Conservation (phyloP, 2,888 invertebrate species). For the Agriopis leucophaearia region DNA sequence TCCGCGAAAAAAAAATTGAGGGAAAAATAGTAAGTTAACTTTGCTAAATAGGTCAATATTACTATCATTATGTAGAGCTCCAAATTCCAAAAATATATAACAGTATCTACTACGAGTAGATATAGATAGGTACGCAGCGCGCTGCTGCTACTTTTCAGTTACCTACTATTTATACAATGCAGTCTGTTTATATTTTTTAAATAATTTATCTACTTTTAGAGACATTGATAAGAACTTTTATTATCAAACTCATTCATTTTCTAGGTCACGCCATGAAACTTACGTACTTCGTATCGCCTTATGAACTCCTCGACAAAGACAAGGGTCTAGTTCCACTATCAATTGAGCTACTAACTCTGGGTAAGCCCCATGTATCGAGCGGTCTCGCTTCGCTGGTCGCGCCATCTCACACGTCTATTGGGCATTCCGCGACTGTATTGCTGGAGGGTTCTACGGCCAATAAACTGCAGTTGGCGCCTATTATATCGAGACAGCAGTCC, state of each 20-base stretch:
- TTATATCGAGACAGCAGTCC: conserved; percentile 89
- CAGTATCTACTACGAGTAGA: too few species aligned
- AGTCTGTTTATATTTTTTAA: too few species aligned
- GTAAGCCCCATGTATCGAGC: conserved; percentile 69
- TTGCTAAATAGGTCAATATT: too few species aligned
- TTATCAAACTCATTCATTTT: conserved; percentile 6
- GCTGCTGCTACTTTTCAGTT: too few species aligned
- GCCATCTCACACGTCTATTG: conserved; percentile 88
- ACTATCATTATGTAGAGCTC: too few species aligned
- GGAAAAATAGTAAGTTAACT: too few species aligned
- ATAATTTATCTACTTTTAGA: too few species aligned
- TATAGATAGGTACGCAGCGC: too few species aligned
- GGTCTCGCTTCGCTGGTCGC: conserved; percentile 76
- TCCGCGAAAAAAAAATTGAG: too few species aligned
- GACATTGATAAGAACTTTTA: too few species aligned
- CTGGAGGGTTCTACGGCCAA: conserved; percentile 95
- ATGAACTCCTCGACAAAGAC: conserved; percentile 94
- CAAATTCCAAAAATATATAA: too few species aligned
- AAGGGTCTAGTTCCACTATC: conserved; percentile 91
- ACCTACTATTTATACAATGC: too few species aligned
- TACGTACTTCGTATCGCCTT: conserved; percentile 97
- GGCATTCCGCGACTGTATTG: conserved; percentile 95
- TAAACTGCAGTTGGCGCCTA: conserved; percentile 91
- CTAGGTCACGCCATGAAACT: conserved; percentile 96
- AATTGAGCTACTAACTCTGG: conserved; percentile 89